Evolutionary conservation across 2,888 invertebrate genomes (phyloP), one percentile per base, ranked within the genome.

Genomic region (Pachydiplax longipennis): DNA sequence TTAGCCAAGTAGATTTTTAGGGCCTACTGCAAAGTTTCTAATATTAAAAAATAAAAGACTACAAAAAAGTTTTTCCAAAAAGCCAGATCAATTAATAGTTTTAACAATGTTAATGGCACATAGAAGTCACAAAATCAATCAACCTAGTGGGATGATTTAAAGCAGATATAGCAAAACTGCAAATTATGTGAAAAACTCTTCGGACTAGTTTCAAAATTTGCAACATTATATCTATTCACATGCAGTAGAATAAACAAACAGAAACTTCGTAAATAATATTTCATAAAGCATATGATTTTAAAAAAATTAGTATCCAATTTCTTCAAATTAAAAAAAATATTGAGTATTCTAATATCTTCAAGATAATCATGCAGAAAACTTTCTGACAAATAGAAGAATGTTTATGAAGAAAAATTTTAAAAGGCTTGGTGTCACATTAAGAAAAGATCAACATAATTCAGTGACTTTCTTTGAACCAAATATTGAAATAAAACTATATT

Each of bases 401-500:
- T 87, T 87, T 37, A 65, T 40, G 31, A 61, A 44, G 6, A 44
- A 53, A 83, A 61, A 8, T n/a, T 0, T 87, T 48, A 58, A n/a
- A 65, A 40, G 81, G 40, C 87, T 87, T 87, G 37, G 61, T 37
- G 58, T 87, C 22, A 65, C 35, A 40, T 6, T 48, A 61, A 35
- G 61, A 65, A 87, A 87, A 65, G 87, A 87, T 40, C 87, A 87
- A 87, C 87, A 87, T 87, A 87, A 87, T 65, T 37, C 6, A 65
- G 87, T 61, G 87, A 87, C 40, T 61, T 61, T 13, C 25, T 73
- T 73, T 73, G 73, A 31, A 31, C 25, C 73, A 73, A 73, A 31
- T 13, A 53, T 53, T 53, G 18, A 53, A 53, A 53, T 18, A 53
- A 53, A 53, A 53, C 53, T 18, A 53, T 53, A 53, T 53, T 53